Evolutionary conservation across 2,888 invertebrate genomes (phyloP), one percentile per base, ranked within the genome.

Genomic region (Axea sp.): DNA sequence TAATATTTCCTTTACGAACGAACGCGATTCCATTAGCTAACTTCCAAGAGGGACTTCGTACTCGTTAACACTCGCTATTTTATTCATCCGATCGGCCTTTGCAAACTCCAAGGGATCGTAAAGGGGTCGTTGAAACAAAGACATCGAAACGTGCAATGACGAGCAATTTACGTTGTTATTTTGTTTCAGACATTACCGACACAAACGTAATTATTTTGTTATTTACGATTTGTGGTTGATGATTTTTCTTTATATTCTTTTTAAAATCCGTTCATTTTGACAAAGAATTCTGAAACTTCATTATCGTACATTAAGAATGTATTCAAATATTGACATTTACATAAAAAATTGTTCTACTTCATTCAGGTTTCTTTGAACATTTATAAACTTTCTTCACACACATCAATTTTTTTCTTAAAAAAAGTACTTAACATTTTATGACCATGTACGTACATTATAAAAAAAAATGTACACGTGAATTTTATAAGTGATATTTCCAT

Each of bases 21-120:
- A 68, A 76, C 77, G 77, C 82, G 80, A 84, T 84, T 85, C 83
- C 80, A 85, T 85, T 83, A 83, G 80, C 77, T 78, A 84, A 83
- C 79, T 83, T 83, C 78, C 76, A 77, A 78, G 77, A 78, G 80
- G 77, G 81, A 81, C 78, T 77, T 71, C 73, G 78, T 78, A 78
- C 81, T 83, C 82, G 82, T 83, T 83, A 83, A 82, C 80, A 77
- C 78, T 73, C 77, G 78, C 84, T 85, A 79, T 82, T 82, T 85
- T 84, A 85, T 85, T 85, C 83, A 85, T 84, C 80, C 78, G 81
- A 85, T 85, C 74, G 68, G 64, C 59, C 59, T 74, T 72, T 65
- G 71, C 74, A 72, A 73, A 74, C 74, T 69, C 74, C 33, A 39
- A 65, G 60, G 74, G 65, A 65, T 74, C 60, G 65, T 74, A 69